phyloP scores from a whole-genome alignment of 2,888 invertebrate genomes.

The Pasiphila rectangulata region DNA sequence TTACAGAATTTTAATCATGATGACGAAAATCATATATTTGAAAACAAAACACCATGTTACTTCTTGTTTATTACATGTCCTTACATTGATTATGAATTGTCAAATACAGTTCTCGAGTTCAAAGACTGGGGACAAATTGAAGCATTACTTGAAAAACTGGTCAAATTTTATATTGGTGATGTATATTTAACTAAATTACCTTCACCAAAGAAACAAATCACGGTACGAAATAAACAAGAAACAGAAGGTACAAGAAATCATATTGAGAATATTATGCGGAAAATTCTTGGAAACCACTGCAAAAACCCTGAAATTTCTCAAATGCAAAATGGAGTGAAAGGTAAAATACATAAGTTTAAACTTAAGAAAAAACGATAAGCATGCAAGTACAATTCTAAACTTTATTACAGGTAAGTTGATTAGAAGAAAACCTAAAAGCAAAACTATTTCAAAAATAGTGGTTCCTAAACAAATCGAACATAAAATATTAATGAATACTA shows the following conservation, averaged over 20 bases:
- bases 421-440: slow-evolving; percentile 47
- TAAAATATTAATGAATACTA: neutral
- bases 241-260: slow-evolving; percentile 46
- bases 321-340: slow-evolving; percentile 67
- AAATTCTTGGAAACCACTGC: slow-evolving; percentile 58
- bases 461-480: slow-evolving; percentile 7
- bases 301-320: slow-evolving; percentile 51
- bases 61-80: slow-evolving; percentile 81
- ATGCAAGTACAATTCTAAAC: too few relatives aligned
- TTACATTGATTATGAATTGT: slow-evolving; percentile 75
- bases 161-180: slow-evolving; percentile 55
- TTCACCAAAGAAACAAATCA: slow-evolving; percentile 29
- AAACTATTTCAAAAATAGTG: slow-evolving; percentile 17
- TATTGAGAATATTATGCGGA: slow-evolving; percentile 65
- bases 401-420: slow-evolving; percentile 52
- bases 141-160: slow-evolving; percentile 55
- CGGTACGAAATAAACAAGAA: slow-evolving; percentile 18
- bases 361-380: too few relatives aligned
- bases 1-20: slow-evolving; percentile 37
- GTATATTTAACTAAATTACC: slow-evolving; percentile 21
- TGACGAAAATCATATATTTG: slow-evolving; percentile 36
- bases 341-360: too few relatives aligned
- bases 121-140: slow-evolving; percentile 71
- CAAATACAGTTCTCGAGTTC: slow-evolving; percentile 76
- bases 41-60: slow-evolving; percentile 62